A percentile compares a stretch with the other conserved stretches of the same genome.
These are phyloP conservation scores for Megalops atlanticus DNA, from an alignment of 2,113 vertebrate genomes.

Conservation along the genomic window DNA sequence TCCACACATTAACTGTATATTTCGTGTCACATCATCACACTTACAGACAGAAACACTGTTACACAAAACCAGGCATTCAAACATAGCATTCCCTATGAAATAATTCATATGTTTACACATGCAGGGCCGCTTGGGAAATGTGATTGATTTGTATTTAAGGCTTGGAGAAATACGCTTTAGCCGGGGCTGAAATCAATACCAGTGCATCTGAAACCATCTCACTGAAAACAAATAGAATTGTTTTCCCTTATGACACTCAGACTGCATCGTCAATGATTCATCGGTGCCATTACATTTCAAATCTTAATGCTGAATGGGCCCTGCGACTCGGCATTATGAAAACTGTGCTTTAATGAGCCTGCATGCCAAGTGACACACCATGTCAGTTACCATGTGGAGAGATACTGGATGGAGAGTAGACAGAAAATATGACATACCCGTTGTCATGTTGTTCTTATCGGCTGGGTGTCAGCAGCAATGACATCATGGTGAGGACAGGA, in stretches of 20 bases:
- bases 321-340: neutral
- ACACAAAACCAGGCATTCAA: slow-evolving; percentile 55
- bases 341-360: too few species aligned
- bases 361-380: neutral
- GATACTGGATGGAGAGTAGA: too few species aligned
- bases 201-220: slow-evolving; percentile 32
- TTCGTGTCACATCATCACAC: too few species aligned
- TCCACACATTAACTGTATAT: too few species aligned
- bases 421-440: neutral
- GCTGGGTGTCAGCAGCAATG: neutral
- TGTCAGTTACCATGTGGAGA: neutral
- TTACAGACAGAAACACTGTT: neutral
- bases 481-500: neutral
- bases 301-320: slow-evolving; percentile 36
- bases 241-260: slow-evolving; percentile 30
- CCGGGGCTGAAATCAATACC: slow-evolving; percentile 48
- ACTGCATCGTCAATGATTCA: slow-evolving; percentile 31
- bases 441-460: neutral
- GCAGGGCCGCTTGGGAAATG: slow-evolving; percentile 33
- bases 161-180: slow-evolving; percentile 49
- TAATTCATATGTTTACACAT: slow-evolving; percentile 47
- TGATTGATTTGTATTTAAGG: slow-evolving; percentile 60
- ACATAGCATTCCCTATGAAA: slow-evolving; percentile 47
- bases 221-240: slow-evolving; percentile 39
- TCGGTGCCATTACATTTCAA: slow-evolving; percentile 47